Conservation (phyloP, 2,888 invertebrate genomes). For the Conops quadrifasciatus region DNA sequence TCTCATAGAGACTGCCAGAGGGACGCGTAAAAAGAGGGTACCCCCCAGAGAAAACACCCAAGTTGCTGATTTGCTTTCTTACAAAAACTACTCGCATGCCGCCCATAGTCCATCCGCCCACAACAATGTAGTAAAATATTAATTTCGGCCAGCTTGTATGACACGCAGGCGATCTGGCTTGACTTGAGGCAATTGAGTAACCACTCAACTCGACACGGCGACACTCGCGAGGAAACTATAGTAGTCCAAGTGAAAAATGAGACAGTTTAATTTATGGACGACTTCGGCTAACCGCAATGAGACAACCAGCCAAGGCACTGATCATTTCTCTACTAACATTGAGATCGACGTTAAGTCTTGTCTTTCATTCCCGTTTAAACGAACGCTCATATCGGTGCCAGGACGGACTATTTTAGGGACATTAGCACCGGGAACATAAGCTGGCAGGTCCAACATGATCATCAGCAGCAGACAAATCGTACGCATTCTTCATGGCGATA, state of each 20-base stretch:
- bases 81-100: neutral
- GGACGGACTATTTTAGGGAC: too few relatives aligned
- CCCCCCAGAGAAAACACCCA: too few relatives aligned
- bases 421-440: too few relatives aligned
- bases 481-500: too few relatives aligned
- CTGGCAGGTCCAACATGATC: too few relatives aligned
- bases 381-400: too few relatives aligned
- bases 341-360: too few relatives aligned
- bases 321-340: too few relatives aligned
- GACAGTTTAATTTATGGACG: slow-evolving; percentile 65
- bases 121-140: neutral
- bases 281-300: slow-evolving; percentile 62
- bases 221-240: slow-evolving; percentile 49
- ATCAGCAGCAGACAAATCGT: too few relatives aligned
- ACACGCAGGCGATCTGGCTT: neutral
- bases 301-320: slow-evolving; percentile 1
- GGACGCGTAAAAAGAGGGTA: neutral
- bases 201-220: neutral
- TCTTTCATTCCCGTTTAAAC: too few relatives aligned
- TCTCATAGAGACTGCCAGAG: neutral
- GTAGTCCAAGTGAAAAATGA: slow-evolving; percentile 65
- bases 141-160: neutral
- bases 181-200: neutral
- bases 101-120: neutral
- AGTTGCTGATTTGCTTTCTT: too few relatives aligned